Evolutionary conservation across 2,888 invertebrate genomes (phyloP), one percentile per base, ranked within the genome.

Genomic region (Tachina lurida): DNA sequence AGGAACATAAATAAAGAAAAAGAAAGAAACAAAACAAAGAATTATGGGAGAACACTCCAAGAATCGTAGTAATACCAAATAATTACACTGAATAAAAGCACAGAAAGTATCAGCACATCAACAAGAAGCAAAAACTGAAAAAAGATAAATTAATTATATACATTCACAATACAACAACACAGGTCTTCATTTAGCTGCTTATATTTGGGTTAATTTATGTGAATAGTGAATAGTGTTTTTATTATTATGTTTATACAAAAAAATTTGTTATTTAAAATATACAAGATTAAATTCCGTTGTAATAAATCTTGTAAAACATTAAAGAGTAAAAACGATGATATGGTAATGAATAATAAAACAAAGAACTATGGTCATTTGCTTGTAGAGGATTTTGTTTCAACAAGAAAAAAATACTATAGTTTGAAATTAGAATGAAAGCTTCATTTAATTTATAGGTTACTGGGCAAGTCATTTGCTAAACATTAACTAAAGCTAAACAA

Each of bases 391-490:
- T 65, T 45, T 62, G n/a, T 13, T 43, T 22, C 2, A 39, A 47
- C 7, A 9, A 31, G 12, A n/a, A 31, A 47, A 47, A 22, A 22
- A 22, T 3, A 3, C 22, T 22, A 22, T 1, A 22, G 22, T 49
- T 41, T 49, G 8, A 41, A 76, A 63, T 74, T 52, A 49, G 5
- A 31, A 1, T 77, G 10, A 77, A 19, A 17, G 70, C 58, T 71
- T 76, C 65, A 71, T 71, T 77, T 76, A 73, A 77, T 77, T 73
- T 77, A 19, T 67, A 52, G 77, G 83, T 83, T 77, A 73, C 9
- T 19, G 31, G 12, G 71, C n/a, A 67, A 58, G 15, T 45, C 7
- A 8, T 4, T 19, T 31, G 41, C 7, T 15, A 39, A 31, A 31
- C 31, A 31, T 31, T 31, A 31, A 31, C 31, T 31, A 31, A 31